Evolutionary conservation across 2,888 invertebrate genomes (phyloP).

Genomic region (Philhelius pedissequus): DNA sequence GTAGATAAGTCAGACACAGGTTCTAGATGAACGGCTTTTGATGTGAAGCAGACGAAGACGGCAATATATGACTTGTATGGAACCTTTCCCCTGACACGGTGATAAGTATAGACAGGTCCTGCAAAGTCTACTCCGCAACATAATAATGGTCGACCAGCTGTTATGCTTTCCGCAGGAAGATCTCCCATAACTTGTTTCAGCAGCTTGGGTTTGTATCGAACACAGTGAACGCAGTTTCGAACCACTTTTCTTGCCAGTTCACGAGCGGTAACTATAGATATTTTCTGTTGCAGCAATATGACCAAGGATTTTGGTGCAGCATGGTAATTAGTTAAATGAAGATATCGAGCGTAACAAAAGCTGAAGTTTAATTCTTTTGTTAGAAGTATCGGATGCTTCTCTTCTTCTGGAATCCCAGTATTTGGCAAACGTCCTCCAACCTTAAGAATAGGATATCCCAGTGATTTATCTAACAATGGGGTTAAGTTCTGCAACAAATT

Average conservation of each 20-base stretch:
- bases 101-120: constrained; percentile 29
- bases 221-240: constrained; percentile 23
- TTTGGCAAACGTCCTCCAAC: too few relatives aligned
- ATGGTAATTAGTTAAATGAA: too few relatives aligned
- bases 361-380: too few relatives aligned
- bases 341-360: too few relatives aligned
- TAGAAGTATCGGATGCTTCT: too few relatives aligned
- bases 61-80: constrained; percentile 40
- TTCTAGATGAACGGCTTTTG: constrained; percentile 56
- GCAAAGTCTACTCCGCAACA: constrained; percentile 53
- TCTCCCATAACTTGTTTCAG: constrained; percentile 37
- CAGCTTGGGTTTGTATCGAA: constrained; percentile 34
- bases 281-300: constrained; percentile 11
- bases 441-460: too few relatives aligned
- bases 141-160: constrained; percentile 36
- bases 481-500: too few relatives aligned
- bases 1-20: constrained; percentile 43
- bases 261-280: constrained; percentile 43
- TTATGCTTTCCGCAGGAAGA: constrained; percentile 4
- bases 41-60: constrained; percentile 23
- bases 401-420: too few relatives aligned
- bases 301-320: constrained; percentile 55
- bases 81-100: constrained; percentile 35
- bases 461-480: too few relatives aligned
- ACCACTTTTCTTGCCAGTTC: constrained; percentile 15